These are phyloP conservation scores for Eupeodes luniger DNA, from an alignment of 2,888 invertebrate species.

Conservation along the genomic window DNA sequence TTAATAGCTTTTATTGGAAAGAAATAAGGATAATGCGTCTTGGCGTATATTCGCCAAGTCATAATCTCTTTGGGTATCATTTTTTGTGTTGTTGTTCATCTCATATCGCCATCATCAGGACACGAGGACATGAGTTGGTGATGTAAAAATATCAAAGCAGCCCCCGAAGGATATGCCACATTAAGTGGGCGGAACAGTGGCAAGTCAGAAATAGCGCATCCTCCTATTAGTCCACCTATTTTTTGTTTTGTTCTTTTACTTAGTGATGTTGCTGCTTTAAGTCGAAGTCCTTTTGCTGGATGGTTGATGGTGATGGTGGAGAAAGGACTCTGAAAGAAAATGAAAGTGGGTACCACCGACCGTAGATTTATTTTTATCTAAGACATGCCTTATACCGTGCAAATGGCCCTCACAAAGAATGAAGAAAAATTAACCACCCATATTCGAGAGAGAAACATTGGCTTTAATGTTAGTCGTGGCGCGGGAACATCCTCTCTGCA, in stretches of 20 bases:
- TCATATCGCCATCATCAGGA: constrained; percentile 8
- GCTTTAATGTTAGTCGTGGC: background rate
- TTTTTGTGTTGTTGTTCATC: background rate
- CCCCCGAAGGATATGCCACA: background rate
- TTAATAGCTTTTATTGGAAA: constrained; percentile 40
- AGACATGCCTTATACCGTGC: background rate
- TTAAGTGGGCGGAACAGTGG: constrained; percentile 21
- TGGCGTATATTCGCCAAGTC: constrained; percentile 43
- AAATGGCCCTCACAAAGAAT: background rate
- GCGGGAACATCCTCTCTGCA: background rate
- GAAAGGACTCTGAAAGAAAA: constrained; percentile 18
- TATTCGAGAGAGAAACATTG: background rate
- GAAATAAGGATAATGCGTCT: constrained; percentile 58
- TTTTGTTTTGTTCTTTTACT: background rate
- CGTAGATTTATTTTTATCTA: constrained; percentile 34
- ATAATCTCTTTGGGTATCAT: constrained; percentile 56
- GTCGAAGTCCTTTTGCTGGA: too few relatives aligned
- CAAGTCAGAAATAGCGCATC: background rate
- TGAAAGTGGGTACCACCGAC: constrained; percentile 37
- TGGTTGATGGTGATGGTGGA: constrained; percentile 17
- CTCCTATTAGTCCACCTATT: constrained; percentile 17
- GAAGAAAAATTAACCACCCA: background rate
- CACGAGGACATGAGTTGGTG: constrained; percentile 8
- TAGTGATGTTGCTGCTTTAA: background rate
- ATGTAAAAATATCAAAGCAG: constrained; percentile 1